Percentiles rank a stretch among this genome's conserved stretches.
These are phyloP conservation scores for Marasmarcha lunaedactyla DNA, from an alignment of 2,888 invertebrate species.

Conservation along the genomic window DNA sequence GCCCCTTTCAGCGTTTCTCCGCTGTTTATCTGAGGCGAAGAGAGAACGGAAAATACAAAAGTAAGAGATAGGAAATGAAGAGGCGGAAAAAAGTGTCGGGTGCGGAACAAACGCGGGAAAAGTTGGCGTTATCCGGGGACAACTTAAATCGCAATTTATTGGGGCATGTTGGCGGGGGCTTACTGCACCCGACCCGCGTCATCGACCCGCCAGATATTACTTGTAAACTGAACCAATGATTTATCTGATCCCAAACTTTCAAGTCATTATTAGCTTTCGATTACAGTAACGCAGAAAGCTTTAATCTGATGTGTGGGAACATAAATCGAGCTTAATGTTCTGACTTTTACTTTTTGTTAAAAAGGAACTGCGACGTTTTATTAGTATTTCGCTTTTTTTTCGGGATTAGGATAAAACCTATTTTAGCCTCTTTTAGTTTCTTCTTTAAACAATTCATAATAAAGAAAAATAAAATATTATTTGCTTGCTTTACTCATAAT, in stretches of 20 bases:
- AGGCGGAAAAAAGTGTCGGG: constrained; percentile 70
- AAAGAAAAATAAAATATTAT: no score
- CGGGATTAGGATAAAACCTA: no score
- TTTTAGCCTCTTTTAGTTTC: no score
- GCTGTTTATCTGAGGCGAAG: constrained; percentile 65
- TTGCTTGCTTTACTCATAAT: no score
- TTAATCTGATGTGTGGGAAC: no score
- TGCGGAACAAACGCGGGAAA: constrained; percentile 66
- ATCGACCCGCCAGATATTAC: constrained; percentile 14
- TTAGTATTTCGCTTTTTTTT: no score
- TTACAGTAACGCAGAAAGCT: no score
- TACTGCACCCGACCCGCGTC: constrained; percentile 25
- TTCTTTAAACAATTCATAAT: no score
- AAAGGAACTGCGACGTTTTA: no score
- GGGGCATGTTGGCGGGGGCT: constrained; percentile 61
- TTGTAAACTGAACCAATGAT: neutral
- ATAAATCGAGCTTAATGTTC: no score
- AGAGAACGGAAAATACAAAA: constrained; percentile 68
- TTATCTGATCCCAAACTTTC: neutral
- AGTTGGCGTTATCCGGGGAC: constrained; percentile 69
- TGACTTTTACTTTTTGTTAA: no score
- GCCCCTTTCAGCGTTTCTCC: constrained; percentile 70
- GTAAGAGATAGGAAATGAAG: constrained; percentile 72
- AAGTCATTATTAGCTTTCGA: no score
- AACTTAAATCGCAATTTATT: constrained; percentile 71